Conservation (phyloP, 2,113 vertebrate species). For the Rattus norvegicus region DNA sequence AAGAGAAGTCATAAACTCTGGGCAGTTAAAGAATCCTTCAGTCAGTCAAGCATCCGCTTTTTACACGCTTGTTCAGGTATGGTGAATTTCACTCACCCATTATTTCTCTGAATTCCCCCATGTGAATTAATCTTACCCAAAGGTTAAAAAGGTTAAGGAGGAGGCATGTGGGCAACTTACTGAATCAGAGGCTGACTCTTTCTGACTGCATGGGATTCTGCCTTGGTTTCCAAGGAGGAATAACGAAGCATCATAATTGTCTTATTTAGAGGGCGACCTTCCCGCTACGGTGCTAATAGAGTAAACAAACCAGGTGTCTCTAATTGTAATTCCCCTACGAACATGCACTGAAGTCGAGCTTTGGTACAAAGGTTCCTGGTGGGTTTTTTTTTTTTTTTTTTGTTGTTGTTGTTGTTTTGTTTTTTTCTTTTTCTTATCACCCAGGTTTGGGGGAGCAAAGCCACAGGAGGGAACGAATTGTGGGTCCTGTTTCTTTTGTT, state of each 20-base stretch:
- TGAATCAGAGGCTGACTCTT: slow-evolving; percentile 14
- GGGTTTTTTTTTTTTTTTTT: neutral
- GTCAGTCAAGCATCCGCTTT: slow-evolving; percentile 49
- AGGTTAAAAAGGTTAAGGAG: slow-evolving; percentile 3
- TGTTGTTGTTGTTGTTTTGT: neutral
- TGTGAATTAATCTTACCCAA: slow-evolving; percentile 17
- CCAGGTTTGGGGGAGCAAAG: neutral
- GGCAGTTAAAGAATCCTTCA: slow-evolving; percentile 24
- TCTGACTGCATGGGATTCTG: neutral
- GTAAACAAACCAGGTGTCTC: neutral
- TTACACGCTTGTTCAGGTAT: neutral
- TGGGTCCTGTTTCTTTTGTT: neutral
- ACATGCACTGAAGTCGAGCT: neutral
- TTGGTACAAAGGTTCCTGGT: neutral
- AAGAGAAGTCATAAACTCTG: slow-evolving; percentile 34
- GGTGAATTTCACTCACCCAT: slow-evolving; percentile 9
- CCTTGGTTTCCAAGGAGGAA: neutral
- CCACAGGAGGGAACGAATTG: neutral
- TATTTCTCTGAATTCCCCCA: slow-evolving; percentile 51
- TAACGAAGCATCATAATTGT: neutral
- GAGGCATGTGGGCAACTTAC: neutral
- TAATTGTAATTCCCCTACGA: neutral
- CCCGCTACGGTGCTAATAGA: neutral
- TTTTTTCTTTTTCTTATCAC: neutral
- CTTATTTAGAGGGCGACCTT: neutral